Evolutionary conservation across 2,888 invertebrate species (phyloP), one percentile per base, ranked within the genome.

Genomic region (Crioceris asparagi): DNA sequence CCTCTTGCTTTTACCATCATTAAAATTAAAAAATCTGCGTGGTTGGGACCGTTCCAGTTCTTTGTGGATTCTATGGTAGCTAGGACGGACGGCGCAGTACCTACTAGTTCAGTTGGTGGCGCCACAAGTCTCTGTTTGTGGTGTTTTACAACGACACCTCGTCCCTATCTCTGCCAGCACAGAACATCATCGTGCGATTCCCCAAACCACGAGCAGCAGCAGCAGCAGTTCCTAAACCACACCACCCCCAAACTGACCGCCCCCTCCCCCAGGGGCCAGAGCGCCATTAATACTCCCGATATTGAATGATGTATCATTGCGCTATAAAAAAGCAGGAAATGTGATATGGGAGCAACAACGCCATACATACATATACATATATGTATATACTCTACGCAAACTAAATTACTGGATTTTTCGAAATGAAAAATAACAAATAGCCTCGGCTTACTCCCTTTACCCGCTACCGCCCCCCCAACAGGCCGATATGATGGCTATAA

Each of bases 281-380:
- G n/a, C n/a, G 43, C 47, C 47, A 47, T 47, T 47, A 47, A 47
- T 47, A 45, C 47, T 47, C 59, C 59, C 64, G 64, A 66, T 66
- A 65, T 65, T 65, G 66, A 66, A 64, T 66, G 66, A 65, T 65
- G 66, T 64, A 65, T 65, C 65, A 65, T 64, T 62, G 64, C 61
- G 63, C 64, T 60, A 64, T 64, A 66, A 65, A 65, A 65, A 62
- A 63, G 60, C 65, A 65, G 64, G 65, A 65, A 65, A 65, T 64
- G 64, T 62, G 66, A 66, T 66, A 66, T 59, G 64, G 61, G 61
- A 59, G 51, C 57, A 54, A 55, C 53, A 23, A n/a, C 29, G 25
- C 26, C 12, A 34, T 17, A 32, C 26, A 34, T 18, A 17, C 36
- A 31, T 36, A 30, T 19, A 31, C 25, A 30, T 36, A 36, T 30